phyloP scores from a whole-genome alignment of 2,113 vertebrate species.

The Pluvialis apricaria region DNA sequence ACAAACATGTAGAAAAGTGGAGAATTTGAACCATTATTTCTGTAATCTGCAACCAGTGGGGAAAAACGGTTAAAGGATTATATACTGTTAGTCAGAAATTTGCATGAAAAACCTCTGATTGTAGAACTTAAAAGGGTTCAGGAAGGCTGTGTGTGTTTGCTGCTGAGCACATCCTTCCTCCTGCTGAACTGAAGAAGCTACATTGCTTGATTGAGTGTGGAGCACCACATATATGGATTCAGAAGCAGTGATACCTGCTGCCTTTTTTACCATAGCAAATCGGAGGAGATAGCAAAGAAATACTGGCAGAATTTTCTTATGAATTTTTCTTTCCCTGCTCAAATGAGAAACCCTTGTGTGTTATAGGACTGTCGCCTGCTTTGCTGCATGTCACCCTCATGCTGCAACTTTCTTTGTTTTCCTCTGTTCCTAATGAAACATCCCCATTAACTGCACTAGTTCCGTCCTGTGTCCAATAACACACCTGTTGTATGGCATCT shows the following conservation, averaged over 20 bases:
- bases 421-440: neutral
- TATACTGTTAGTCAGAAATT: neutral
- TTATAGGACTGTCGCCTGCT: neutral
- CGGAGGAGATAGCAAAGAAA: neutral
- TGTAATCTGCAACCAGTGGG: neutral
- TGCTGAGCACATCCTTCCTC: neutral
- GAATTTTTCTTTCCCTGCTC: neutral
- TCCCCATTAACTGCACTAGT: neutral
- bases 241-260: neutral
- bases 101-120: neutral
- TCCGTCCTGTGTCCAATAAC: neutral
- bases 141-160: neutral
- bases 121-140: neutral
- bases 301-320: neutral
- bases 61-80: neutral
- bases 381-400: neutral
- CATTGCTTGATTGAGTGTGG: neutral
- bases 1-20: neutral
- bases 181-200: neutral
- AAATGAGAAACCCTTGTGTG: neutral
- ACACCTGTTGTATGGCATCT: neutral
- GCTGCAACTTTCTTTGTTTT: neutral
- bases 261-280: neutral
- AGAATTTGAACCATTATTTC: neutral
- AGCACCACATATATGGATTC: rapidly evolving